A percentile compares a stretch with the other conserved stretches of the same genome.
These are phyloP conservation scores for Frankliniella fusca DNA, from an alignment of 2,888 invertebrate species.

Conservation along the genomic window DNA sequence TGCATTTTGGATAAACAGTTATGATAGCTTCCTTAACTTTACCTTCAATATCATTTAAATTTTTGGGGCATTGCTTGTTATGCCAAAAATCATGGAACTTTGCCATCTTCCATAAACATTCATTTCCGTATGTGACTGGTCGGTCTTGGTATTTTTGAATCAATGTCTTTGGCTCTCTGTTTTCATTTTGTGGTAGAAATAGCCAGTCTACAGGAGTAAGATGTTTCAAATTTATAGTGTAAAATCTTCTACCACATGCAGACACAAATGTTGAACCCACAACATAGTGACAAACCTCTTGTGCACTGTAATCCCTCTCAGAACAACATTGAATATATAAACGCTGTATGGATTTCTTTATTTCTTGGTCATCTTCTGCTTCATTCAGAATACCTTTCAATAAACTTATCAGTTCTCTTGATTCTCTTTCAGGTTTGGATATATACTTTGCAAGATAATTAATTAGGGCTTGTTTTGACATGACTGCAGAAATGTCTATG, in stretches of 20 bases:
- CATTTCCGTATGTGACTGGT: neutral
- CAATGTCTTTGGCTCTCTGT: neutral
- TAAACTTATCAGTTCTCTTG: neutral
- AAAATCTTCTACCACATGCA: constrained; percentile 9
- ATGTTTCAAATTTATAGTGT: constrained; percentile 16
- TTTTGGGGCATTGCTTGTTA: constrained; percentile 5
- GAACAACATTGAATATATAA: constrained; percentile 32
- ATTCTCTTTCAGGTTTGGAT: constrained; percentile 31
- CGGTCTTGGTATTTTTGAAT: neutral
- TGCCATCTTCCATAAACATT: neutral
- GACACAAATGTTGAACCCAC: constrained; percentile 28
- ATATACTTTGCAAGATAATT: too few species aligned
- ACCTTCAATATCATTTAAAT: neutral
- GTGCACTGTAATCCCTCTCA: constrained; percentile 35
- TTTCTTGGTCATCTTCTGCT: neutral
- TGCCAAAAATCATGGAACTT: neutral
- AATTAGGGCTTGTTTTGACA: constrained; percentile 31
- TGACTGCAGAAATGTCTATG: constrained; percentile 32
- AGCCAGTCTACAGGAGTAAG: neutral
- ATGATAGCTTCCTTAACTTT: neutral
- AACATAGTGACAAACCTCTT: constrained; percentile 34
- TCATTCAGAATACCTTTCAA: neutral
- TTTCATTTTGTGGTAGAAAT: neutral
- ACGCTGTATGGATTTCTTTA: constrained; percentile 31
- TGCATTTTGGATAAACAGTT: too few species aligned